A percentile compares a stretch with the other conserved stretches of the same genome.
Conservation (phyloP, 2,113 vertebrate species). For the Columbina picui region DNA sequence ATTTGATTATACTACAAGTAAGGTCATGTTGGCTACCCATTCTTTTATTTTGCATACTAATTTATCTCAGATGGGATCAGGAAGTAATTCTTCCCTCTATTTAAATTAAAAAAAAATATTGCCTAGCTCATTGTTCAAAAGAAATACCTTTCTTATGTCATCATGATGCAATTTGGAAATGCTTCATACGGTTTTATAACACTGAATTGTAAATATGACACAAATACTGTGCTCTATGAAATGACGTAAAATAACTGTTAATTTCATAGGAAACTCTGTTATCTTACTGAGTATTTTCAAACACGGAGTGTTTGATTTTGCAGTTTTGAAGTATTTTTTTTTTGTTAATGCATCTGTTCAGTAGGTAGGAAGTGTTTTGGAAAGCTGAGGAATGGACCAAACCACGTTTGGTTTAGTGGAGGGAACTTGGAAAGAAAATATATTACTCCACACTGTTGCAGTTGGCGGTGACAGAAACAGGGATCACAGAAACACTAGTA, state of each 20-base stretch:
- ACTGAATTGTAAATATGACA: neutral
- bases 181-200: neutral
- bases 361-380: neutral
- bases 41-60: neutral
- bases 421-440: neutral
- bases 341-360: neutral
- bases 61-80: neutral
- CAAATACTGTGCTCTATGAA: neutral
- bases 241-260: neutral
- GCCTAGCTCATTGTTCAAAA: neutral
- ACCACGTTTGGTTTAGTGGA: neutral
- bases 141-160: neutral
- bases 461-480: neutral
- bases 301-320: neutral
- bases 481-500: neutral
- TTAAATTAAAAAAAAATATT: neutral
- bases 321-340: neutral
- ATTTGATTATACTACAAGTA: neutral
- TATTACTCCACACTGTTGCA: rapidly evolving
- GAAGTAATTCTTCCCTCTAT: neutral
- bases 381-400: neutral
- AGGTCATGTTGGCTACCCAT: neutral
- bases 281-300: neutral
- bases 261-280: neutral
- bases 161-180: neutral